phyloP scores from a whole-genome alignment of 1,140 invertebrate genomes.

The Drosophila baimaii region DNA sequence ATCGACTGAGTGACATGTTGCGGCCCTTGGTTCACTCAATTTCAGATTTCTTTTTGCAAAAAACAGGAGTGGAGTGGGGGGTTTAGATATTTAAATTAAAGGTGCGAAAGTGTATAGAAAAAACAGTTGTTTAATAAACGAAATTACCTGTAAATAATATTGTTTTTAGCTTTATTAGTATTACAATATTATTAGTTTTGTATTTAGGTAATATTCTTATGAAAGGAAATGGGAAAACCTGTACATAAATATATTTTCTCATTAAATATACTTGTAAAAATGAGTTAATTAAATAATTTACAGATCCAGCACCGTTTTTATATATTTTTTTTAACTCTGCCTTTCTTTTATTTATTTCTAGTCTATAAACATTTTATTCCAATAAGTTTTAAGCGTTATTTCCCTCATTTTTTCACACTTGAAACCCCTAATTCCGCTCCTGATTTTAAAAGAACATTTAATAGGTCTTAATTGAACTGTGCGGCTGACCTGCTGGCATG shows the following conservation, averaged over 20 bases:
- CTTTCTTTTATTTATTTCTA: background rate
- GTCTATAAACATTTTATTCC: background rate
- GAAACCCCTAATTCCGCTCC: conserved; percentile 17
- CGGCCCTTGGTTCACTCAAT: conserved; percentile 48
- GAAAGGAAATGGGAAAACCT: background rate
- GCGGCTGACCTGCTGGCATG: conserved; percentile 67
- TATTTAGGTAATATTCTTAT: background rate
- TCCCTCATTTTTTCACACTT: background rate
- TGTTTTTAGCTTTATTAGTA: background rate
- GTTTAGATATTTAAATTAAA: background rate
- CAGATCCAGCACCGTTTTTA: background rate
- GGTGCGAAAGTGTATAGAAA: background rate
- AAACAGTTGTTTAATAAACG: background rate
- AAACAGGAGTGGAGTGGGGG: conserved; percentile 40
- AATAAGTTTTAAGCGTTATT: too few species aligned
- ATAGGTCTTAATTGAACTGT: conserved; percentile 79
- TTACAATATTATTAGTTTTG: background rate
- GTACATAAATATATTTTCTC: background rate
- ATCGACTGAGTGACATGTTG: conserved; percentile 30
- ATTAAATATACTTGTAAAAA: background rate
- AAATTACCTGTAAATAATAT: background rate
- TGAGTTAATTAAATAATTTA: background rate
- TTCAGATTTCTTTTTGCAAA: conserved; percentile 63
- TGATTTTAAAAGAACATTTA: conserved; percentile 44
- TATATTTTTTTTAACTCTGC: background rate